Evolutionary conservation across 2,888 invertebrate genomes (phyloP).

Genomic region (Ecdyonurus torrentis): DNA sequence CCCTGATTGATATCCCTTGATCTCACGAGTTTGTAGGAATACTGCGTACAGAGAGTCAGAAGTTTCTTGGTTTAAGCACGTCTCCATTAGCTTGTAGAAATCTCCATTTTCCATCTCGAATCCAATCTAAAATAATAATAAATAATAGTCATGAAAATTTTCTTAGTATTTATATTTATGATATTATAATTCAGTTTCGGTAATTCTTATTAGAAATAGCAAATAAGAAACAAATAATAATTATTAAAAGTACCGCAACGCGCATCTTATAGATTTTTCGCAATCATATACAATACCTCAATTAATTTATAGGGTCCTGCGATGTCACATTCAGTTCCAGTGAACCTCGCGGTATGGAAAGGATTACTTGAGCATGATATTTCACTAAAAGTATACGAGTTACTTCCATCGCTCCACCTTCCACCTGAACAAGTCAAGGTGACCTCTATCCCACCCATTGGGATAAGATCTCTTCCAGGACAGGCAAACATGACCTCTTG

Average conservation of each 20-base stretch:
- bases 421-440: not conserved
- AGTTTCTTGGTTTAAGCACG: not conserved
- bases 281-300: too few relatives aligned
- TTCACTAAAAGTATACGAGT: not conserved
- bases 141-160: too few relatives aligned
- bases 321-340: not conserved
- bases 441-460: not conserved
- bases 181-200: too few relatives aligned
- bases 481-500: not conserved
- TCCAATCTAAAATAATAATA: too few relatives aligned
- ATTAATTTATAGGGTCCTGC: not conserved
- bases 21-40: slow-evolving; percentile 18
- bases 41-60: not conserved
- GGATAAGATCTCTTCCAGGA: not conserved
- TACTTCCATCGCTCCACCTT: not conserved
- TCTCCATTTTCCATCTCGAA: not conserved
- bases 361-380: not conserved
- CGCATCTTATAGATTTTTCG: too few relatives aligned
- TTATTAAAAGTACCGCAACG: too few relatives aligned
- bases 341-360: not conserved
- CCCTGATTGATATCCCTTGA: slow-evolving; percentile 30
- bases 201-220: too few relatives aligned
- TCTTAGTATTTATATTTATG: too few relatives aligned
- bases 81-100: not conserved
- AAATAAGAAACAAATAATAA: too few relatives aligned